Evolutionary conservation across 2,797 vertebrate species (phyloP), one percentile per base, ranked within the genome.

Genomic region (Acrossocheilus fasciatus): DNA sequence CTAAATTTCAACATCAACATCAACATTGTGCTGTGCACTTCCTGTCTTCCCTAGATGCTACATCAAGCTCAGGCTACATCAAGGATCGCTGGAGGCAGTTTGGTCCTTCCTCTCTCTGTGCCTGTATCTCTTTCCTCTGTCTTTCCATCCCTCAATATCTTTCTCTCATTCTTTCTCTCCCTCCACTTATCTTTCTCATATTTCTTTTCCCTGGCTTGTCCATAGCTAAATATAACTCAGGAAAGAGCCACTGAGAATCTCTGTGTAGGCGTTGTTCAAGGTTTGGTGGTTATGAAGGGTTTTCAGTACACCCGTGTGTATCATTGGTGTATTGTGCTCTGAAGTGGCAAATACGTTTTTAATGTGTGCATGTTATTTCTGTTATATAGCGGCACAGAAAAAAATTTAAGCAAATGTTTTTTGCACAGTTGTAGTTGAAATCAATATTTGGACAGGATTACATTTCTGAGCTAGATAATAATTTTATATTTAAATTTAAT

Each of bases 141-240:
- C 81, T 81, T 47, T 85, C 30, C 39, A 59, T 80, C 74, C 84
- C 82, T 81, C 76, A 26, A 47, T 73, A 70, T 18, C 36, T 79
- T 59, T 84, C 75, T 69, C 88, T 79, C 79, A 72, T 76, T 87
- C 70, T 75, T 69, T 47, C 59, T 86, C 81, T 79, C 74, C 62
- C 36, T 54, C n/a, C 34, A n/a, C 62, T 81, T 69, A 54, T 59
- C 87, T 86, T 83, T 86, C 80, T 86, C 90, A 81, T 88, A 77
- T 89, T 84, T 89, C 84, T 87, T 87, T 91, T 81, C 89, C 85
- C 87, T 86, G 81, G 80, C 80, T 79, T 84, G 41, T 23, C 23
- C 10, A 4, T 57, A 74, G 75, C 86, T 91, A 87, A 90, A 92
- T 92, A 91, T 90, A 88, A 80, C 85, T 76, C 66, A 36, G 72